Conservation (phyloP, 2,888 invertebrate species). For the Rapana venosa region DNA sequence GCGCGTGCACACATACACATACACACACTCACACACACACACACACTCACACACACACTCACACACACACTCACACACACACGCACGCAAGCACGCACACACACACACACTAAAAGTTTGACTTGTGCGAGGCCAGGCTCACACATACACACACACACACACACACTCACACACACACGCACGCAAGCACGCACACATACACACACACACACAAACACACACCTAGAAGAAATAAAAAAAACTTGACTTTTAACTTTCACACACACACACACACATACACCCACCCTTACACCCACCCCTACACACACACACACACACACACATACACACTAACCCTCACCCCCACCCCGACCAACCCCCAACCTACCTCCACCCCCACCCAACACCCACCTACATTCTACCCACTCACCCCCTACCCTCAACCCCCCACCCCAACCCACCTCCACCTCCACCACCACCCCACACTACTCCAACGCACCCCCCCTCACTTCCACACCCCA, state of each 20-base stretch:
- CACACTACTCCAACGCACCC: no score
- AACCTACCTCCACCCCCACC: neutral
- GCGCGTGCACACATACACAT: neutral
- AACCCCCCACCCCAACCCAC: no score
- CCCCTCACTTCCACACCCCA: no score
- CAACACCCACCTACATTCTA: no score
- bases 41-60: neutral
- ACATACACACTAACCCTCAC: neutral
- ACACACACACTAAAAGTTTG: neutral
- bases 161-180: neutral
- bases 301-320: neutral
- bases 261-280: no score
- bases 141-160: neutral
- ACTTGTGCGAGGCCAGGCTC: neutral
- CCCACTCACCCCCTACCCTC: no score
- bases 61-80: neutral
- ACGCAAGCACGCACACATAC: neutral
- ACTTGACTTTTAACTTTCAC: no score
- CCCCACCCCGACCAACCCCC: neutral
- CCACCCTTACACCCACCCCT: neutral
- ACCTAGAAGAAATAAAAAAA: no score
- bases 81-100: neutral
- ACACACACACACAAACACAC: neutral
- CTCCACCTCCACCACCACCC: no score
- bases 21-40: neutral